Conservation (phyloP, 1,140 invertebrate genomes). For the Lordiphosa mommai region DNA sequence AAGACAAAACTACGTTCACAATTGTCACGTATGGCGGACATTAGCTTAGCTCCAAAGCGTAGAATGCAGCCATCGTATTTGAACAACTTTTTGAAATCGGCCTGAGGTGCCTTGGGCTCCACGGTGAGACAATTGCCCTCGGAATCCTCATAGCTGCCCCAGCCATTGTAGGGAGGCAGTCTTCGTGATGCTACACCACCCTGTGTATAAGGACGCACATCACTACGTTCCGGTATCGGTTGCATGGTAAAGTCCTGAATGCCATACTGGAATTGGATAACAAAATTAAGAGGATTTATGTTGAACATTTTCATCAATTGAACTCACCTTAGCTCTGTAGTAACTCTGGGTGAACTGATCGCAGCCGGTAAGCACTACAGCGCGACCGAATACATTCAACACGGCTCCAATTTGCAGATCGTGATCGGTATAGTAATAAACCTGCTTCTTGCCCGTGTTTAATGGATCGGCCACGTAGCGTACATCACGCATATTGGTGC, state of each 20-base stretch:
- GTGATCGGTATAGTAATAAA: conserved; percentile 83
- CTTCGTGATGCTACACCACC: conserved; percentile 77
- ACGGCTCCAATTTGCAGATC: conserved; percentile 90
- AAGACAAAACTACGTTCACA: conserved; percentile 88
- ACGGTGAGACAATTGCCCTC: conserved; percentile 90
- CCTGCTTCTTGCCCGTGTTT: conserved; percentile 80
- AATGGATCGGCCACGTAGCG: conserved; percentile 84
- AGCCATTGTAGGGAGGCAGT: conserved; percentile 93
- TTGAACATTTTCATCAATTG: no score
- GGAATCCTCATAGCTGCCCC: conserved; percentile 92
- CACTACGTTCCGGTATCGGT: conserved; percentile 79
- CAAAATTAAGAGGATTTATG: neutral
- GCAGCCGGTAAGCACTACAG: conserved; percentile 90
- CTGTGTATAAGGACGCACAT: conserved; percentile 53
- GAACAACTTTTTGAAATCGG: conserved; percentile 90
- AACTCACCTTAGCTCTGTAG: conserved; percentile 84
- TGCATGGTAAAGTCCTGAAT: conserved; percentile 83
- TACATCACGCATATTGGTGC: conserved; percentile 81
- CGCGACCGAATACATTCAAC: conserved; percentile 89
- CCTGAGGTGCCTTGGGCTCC: conserved; percentile 87
- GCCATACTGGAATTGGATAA: conserved; percentile 48
- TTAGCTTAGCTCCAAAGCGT: conserved; percentile 87
- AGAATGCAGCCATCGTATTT: conserved; percentile 89
- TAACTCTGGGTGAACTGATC: conserved; percentile 93
- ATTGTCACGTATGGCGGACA: conserved; percentile 86